A percentile compares a stretch with the other conserved stretches of the same genome.
Evolutionary conservation across 2,888 invertebrate species (phyloP).

Genomic region (Agonopterix alstromeriana): DNA sequence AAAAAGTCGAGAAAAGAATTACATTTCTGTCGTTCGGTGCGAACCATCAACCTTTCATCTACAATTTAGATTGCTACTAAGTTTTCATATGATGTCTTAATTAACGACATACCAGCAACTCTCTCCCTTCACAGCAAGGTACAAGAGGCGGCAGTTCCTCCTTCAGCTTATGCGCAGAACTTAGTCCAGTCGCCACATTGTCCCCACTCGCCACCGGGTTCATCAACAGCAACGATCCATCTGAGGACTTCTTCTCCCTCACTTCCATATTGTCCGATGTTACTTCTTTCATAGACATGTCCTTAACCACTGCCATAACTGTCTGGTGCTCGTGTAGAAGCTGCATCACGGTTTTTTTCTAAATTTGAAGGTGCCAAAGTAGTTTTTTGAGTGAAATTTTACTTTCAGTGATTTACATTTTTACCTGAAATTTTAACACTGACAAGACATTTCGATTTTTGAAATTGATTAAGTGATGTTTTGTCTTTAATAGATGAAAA

Average conservation of each 20-base stretch:
- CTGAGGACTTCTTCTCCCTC: conserved; percentile 48
- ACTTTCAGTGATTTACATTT: conserved; percentile 44
- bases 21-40: too few relatives aligned
- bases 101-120: conserved; percentile 39
- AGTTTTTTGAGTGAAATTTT: conserved; percentile 13
- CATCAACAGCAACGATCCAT: conserved; percentile 45
- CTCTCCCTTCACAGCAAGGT: conserved; percentile 65
- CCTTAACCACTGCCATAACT: conserved; percentile 27
- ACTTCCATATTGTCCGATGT: conserved; percentile 38
- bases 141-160: conserved; percentile 57
- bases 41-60: too few relatives aligned
- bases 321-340: conserved; percentile 48
- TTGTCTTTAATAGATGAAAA: too few relatives aligned
- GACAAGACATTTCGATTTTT: conserved; percentile 43
- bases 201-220: conserved; percentile 69
- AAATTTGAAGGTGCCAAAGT: conserved; percentile 3
- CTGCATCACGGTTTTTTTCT: conserved; percentile 39
- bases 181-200: conserved; percentile 51
- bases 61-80: too few relatives aligned
- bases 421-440: conserved; percentile 46
- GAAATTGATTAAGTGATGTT: conserved; percentile 16
- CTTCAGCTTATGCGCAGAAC: conserved; percentile 49
- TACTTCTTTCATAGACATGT: conserved; percentile 30
- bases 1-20: too few relatives aligned
- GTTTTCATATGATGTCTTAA: too few relatives aligned